phyloP scores from a whole-genome alignment of 1,140 invertebrate genomes.

The Rhyacophila brunnea region DNA sequence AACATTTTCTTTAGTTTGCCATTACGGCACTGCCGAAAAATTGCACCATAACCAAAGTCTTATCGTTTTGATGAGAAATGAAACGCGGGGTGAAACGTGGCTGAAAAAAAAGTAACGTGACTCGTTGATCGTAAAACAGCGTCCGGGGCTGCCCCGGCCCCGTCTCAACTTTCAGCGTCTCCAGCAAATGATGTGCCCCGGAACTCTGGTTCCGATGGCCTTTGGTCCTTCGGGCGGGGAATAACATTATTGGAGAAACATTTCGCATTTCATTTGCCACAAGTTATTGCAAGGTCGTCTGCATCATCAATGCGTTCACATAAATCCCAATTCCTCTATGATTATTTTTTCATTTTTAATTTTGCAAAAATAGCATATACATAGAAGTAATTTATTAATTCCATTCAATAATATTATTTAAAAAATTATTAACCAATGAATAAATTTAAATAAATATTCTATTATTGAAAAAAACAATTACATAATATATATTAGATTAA shows the following conservation, averaged over 20 bases:
- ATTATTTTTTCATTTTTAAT: no score
- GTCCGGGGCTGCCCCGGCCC: constrained; percentile 2
- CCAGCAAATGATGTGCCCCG: not conserved
- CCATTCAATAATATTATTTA: no score
- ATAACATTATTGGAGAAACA: not conserved
- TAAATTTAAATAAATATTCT: no score
- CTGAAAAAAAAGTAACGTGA: constrained; percentile 16
- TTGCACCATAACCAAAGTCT: not conserved
- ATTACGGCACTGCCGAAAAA: not conserved
- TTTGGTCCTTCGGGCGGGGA: not conserved
- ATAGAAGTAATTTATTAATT: no score
- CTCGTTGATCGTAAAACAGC: constrained; percentile 18
- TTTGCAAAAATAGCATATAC: no score
- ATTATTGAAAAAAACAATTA: no score
- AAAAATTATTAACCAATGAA: no score
- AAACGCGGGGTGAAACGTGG: constrained; percentile 1
- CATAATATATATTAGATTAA: no score
- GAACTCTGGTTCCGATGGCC: not conserved
- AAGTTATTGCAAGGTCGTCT: no score
- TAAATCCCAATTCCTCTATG: no score
- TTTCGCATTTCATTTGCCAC: no score
- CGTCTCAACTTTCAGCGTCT: constrained; percentile 2
- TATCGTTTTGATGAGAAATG: constrained; percentile 1
- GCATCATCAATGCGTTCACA: no score
- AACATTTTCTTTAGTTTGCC: not conserved